phyloP scores from a whole-genome alignment of 2,113 vertebrate species.

The Centrocercus urophasianus region DNA sequence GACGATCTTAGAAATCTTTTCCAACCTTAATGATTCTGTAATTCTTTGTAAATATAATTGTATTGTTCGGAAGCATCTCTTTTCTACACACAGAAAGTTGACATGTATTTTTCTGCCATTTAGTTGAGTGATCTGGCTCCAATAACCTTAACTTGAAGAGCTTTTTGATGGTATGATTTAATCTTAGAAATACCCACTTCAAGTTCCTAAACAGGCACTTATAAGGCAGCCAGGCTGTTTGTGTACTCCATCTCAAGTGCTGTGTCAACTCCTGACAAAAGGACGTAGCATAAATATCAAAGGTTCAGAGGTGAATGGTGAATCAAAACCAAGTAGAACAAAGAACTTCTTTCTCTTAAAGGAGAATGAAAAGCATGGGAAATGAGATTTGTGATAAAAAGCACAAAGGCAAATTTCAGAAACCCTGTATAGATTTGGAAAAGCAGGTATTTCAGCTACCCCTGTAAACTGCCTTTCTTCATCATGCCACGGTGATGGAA shows the following conservation, averaged over 20 bases:
- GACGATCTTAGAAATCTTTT: no score
- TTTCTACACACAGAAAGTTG: not conserved
- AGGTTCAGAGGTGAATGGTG: not conserved
- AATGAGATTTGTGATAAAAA: not conserved
- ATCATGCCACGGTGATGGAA: not conserved
- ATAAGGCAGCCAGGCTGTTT: not conserved
- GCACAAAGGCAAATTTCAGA: not conserved
- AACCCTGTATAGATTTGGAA: not conserved
- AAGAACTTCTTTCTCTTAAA: not conserved
- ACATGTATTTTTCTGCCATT: not conserved
- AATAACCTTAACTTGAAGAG: not conserved
- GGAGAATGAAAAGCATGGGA: not conserved
- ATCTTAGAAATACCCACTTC: not conserved
- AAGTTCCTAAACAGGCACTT: not conserved
- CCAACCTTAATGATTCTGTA: no score
- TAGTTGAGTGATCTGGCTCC: not conserved
- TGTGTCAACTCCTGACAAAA: not conserved
- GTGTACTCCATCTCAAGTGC: not conserved
- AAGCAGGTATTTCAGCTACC: not conserved
- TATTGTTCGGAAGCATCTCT: not conserved
- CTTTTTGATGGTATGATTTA: not conserved
- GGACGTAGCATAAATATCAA: not conserved
- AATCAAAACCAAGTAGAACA: not conserved
- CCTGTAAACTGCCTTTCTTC: not conserved
- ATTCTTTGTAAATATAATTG: not conserved